Evolutionary conservation across 2,888 invertebrate genomes (phyloP).

Genomic region (Plutella xylostella): DNA sequence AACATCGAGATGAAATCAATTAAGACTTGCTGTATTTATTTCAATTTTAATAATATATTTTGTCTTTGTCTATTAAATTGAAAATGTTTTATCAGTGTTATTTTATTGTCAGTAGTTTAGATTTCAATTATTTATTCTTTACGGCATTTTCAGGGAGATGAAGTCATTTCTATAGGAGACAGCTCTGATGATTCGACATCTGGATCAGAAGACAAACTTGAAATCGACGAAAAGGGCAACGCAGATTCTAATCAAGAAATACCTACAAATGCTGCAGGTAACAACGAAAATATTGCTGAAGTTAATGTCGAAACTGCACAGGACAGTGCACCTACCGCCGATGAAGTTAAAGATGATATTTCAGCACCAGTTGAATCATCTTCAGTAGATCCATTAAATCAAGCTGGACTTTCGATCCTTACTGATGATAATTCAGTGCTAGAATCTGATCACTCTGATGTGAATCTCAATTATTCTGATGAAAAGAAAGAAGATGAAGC

Average conservation of each 20-base stretch:
- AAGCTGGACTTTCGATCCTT: conserved; percentile 40
- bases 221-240: conserved; percentile 4
- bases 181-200: conserved; percentile 1
- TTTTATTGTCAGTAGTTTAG: not conserved
- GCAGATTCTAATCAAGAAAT: not conserved
- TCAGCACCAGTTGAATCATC: not conserved
- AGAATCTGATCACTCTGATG: conserved; percentile 34
- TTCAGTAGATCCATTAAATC: conserved; percentile 20
- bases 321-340: not conserved
- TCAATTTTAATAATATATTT: too few species aligned
- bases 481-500: conserved; percentile 22
- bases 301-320: not conserved
- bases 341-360: not conserved
- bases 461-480: conserved; percentile 40
- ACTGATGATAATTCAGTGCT: conserved; percentile 49
- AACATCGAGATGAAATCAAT: too few species aligned
- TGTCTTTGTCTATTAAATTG: too few species aligned
- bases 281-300: not conserved
- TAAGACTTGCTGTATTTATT: too few species aligned
- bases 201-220: not conserved
- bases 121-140: not conserved
- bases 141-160: not conserved
- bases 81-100: too few species aligned
- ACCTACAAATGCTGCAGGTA: not conserved
- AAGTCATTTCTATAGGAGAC: conserved; percentile 2